phyloP scores from a whole-genome alignment of 1,140 invertebrate genomes.

The Marisa cornuarietis region DNA sequence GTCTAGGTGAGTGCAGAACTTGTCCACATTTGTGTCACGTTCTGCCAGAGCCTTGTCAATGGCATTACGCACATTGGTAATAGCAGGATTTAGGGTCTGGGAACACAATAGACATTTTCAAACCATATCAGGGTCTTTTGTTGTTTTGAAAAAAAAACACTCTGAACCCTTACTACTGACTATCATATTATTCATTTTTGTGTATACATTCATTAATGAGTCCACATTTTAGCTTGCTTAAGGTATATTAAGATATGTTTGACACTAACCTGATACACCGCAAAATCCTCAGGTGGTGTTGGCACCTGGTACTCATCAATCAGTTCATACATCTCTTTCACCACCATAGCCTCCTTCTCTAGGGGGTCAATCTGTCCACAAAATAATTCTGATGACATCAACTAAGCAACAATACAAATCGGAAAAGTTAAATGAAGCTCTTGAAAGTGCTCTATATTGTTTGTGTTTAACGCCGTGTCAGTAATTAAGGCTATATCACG shows the following conservation, averaged over 20 bases:
- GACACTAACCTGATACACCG: conserved; percentile 70
- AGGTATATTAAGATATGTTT: neutral
- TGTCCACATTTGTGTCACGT: conserved; percentile 64
- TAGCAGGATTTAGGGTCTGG: conserved; percentile 63
- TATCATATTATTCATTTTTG: no score
- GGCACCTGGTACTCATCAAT: conserved; percentile 77
- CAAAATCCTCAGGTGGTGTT: conserved; percentile 72
- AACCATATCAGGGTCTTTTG: no score
- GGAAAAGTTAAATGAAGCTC: no score
- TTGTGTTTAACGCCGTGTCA: no score
- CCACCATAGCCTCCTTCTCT: conserved; percentile 74
- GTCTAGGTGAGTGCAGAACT: conserved; percentile 64
- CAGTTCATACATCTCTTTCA: conserved; percentile 78
- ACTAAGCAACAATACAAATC: no score
- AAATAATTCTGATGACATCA: neutral
- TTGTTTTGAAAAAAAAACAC: no score
- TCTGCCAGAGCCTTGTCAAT: conserved; percentile 67
- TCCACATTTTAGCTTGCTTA: neutral
- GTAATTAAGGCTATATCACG: no score
- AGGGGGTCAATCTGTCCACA: conserved; percentile 70
- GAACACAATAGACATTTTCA: neutral
- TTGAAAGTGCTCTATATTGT: no score
- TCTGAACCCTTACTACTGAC: no score
- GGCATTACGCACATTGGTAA: conserved; percentile 63
- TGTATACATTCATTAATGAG: neutral